Evolutionary conservation across 2,113 vertebrate genomes (phyloP), one percentile per base, ranked within the genome.

Genomic region (Microcebus murinus): DNA sequence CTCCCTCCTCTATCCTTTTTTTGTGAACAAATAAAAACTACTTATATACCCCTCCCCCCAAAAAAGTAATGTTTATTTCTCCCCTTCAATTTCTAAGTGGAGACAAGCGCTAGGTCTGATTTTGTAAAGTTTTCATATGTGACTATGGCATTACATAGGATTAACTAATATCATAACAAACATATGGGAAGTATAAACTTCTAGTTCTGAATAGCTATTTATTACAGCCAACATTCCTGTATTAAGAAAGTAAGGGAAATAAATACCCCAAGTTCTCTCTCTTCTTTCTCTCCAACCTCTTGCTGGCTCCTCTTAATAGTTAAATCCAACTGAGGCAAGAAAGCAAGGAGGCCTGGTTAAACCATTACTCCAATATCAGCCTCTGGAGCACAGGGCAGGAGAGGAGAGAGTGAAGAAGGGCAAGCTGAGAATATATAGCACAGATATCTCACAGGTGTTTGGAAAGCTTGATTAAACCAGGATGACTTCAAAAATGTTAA

Each of bases 11-110:
- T 50, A 52, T 31, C 61, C 5, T 4, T 83, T 85, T 85, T 96
- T 71, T 71, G 27, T 48, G 83, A 93, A 92, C 42, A 94, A 91
- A 91, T 29, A 76, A 3, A 95, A 92, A 84, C 48, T 57, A 48
- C 20, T 52, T 23, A 68, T 23, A 68, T 13, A 91, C 2, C 80
- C 45, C 45, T 5, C 7, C 45, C 7, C 45, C 7, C 7, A 8
- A 45, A 45, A 45, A 45, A 36, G 20, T 76, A 21, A 36, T 31
- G 52, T 57, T 50, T 92, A 14, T 61, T 87, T 81, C n/a, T 52
- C 42, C 18, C 25, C 12, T 95, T 86, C 34, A 34, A 48, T 25
- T 34, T 87, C 45, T 57, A 34, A 55, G 63, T 20, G 59, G 29
- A 27, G 34, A 85, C 36, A 68, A 52, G 91, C 17, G 17, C 27